Evolutionary conservation across 2,113 vertebrate species (phyloP).

Genomic region (Elaphurus davidianus): DNA sequence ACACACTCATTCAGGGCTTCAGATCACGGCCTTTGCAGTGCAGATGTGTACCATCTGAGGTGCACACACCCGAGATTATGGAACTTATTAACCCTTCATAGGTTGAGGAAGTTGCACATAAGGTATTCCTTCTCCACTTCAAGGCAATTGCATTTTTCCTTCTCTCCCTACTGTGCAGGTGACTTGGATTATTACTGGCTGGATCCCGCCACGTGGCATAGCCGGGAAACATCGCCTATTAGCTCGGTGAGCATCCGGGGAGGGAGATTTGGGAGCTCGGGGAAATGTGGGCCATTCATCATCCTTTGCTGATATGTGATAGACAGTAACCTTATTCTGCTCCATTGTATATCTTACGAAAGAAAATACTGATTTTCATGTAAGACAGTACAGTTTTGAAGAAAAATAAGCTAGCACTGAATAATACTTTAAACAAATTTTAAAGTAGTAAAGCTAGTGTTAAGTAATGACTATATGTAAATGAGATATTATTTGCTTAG

Average conservation of each 20-base stretch:
- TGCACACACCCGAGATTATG: neutral
- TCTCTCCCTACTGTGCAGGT: slow-evolving; percentile 83
- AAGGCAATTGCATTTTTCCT: slow-evolving; percentile 64
- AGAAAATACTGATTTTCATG: slow-evolving; percentile 15
- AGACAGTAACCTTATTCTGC: neutral
- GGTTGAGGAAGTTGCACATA: neutral
- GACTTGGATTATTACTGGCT: slow-evolving; percentile 98
- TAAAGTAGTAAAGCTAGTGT: neutral
- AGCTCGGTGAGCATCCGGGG: slow-evolving; percentile 83
- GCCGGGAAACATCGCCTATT: slow-evolving; percentile 89
- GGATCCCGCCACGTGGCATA: slow-evolving; percentile 97
- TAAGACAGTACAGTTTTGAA: neutral
- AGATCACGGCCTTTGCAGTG: neutral
- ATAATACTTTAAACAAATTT: neutral
- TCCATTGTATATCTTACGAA: neutral
- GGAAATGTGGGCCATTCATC: neutral
- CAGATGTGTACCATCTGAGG: neutral
- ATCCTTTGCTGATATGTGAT: neutral
- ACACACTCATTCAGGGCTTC: neutral
- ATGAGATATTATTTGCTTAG: neutral
- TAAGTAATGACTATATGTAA: neutral
- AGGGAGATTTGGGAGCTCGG: neutral
- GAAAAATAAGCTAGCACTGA: neutral
- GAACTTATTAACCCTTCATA: neutral
- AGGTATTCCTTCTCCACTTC: slow-evolving; percentile 1